phyloP scores from a whole-genome alignment of 2,797 vertebrate species.

The Etheostoma nigrum region DNA sequence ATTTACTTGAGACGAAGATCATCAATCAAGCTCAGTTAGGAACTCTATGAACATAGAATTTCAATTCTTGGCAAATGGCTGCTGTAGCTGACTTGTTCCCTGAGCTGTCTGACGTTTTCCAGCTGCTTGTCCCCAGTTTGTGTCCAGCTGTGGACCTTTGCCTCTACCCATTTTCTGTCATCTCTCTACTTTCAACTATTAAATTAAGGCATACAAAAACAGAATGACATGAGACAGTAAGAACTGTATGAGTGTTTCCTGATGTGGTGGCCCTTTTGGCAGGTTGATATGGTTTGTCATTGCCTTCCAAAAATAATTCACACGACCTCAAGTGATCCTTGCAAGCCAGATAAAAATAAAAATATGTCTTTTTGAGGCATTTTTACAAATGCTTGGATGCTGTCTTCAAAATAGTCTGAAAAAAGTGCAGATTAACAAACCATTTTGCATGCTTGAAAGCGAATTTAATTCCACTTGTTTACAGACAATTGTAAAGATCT shows the following conservation, averaged over 20 bases:
- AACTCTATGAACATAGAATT: not conserved
- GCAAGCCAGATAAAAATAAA: not conserved
- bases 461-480: not conserved
- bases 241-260: not conserved
- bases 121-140: not conserved
- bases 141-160: not conserved
- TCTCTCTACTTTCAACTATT: no score
- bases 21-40: not conserved
- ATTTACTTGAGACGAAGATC: not conserved
- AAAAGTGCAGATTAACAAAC: no score
- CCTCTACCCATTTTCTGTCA: not conserved
- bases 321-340: not conserved
- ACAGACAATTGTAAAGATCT: not conserved
- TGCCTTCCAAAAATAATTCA: conserved; percentile 1
- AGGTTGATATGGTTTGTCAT: not conserved
- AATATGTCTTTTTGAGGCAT: not conserved
- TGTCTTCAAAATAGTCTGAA: not conserved
- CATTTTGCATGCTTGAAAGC: not conserved
- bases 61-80: not conserved
- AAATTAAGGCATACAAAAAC: no score
- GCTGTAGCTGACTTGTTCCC: not conserved
- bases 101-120: not conserved
- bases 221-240: not conserved
- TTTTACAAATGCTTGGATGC: not conserved
- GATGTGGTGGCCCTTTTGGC: not conserved